A percentile compares a stretch with the other conserved stretches of the same genome.
Evolutionary conservation across 2,888 invertebrate species (phyloP).

Genomic region (Andrena marginata): DNA sequence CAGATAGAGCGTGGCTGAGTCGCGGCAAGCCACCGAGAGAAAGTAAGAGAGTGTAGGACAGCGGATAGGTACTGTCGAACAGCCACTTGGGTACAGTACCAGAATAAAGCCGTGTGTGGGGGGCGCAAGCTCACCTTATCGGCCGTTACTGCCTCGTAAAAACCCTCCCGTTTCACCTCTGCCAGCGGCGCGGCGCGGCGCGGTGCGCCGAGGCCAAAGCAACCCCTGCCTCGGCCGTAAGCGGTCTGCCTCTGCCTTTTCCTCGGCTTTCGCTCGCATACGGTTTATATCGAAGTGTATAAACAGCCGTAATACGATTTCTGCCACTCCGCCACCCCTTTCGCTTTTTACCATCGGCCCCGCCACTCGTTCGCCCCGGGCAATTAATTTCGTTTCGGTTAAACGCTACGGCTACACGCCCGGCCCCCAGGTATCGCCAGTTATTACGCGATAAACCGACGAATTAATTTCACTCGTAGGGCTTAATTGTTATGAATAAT

Average conservation of each 20-base stretch:
- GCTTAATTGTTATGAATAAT: constrained; percentile 62
- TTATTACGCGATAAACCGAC: constrained; percentile 58
- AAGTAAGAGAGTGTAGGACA: constrained; percentile 67
- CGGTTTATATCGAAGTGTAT: constrained; percentile 63
- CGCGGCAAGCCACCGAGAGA: constrained; percentile 52
- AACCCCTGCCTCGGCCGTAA: constrained; percentile 61
- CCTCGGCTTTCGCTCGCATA: constrained; percentile 67
- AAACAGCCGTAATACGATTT: constrained; percentile 72
- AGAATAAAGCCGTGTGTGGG: constrained; percentile 82
- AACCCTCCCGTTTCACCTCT: constrained; percentile 80
- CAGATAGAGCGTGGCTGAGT: constrained; percentile 76
- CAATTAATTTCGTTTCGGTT: constrained; percentile 75
- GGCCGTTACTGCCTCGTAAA: constrained; percentile 85
- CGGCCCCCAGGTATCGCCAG: constrained; percentile 24
- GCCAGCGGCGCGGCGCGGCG: constrained; percentile 62
- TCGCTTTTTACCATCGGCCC: constrained; percentile 22
- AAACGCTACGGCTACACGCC: constrained; percentile 31
- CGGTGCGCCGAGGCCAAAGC: constrained; percentile 45
- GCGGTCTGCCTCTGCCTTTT: constrained; percentile 67
- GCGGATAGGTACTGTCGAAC: constrained; percentile 78
- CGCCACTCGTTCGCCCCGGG: constrained; percentile 61
- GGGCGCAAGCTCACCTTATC: constrained; percentile 84
- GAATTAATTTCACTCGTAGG: constrained; percentile 57
- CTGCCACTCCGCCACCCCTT: constrained; percentile 34
- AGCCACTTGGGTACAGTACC: constrained; percentile 85